A percentile compares a stretch with the other conserved stretches of the same genome.
These are phyloP conservation scores for Erebia epiphron DNA, from an alignment of 2,888 invertebrate genomes.

Conservation along the genomic window DNA sequence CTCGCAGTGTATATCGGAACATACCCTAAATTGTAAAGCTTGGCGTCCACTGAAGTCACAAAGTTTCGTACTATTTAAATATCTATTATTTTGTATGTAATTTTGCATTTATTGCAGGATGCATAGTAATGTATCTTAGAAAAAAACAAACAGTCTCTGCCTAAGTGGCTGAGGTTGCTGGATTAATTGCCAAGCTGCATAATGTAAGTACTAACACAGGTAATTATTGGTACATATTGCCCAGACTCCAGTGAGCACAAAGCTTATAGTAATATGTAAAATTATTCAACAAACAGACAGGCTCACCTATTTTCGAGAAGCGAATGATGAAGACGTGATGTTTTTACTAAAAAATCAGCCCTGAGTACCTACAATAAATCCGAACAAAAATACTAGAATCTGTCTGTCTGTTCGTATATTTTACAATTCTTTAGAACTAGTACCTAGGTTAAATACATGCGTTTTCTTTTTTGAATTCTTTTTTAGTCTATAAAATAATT, in stretches of 20 bases:
- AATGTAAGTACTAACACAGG: no score
- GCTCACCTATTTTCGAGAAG: conserved; percentile 46
- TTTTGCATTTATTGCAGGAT: background rate
- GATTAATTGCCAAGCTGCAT: no score
- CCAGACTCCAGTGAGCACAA: background rate
- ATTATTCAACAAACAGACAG: conserved; percentile 30
- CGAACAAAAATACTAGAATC: background rate
- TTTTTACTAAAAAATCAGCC: background rate
- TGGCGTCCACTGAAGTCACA: background rate
- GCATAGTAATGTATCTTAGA: no score
- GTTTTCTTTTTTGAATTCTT: no score
- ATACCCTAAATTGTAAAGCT: conserved; percentile 5
- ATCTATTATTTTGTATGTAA: background rate
- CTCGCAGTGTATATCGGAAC: no score
- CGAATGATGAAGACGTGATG: conserved; percentile 13
- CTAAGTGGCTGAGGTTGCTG: no score
- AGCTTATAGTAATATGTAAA: conserved; percentile 4
- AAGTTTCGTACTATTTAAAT: background rate
- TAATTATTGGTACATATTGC: no score
- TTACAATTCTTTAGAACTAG: no score
- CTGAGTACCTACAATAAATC: background rate
- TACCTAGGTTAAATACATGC: no score
- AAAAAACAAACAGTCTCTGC: no score
- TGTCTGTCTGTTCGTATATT: background rate
- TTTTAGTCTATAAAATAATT: no score